Evolutionary conservation across 2,797 vertebrate species (phyloP).

Genomic region (Falco concolor): DNA sequence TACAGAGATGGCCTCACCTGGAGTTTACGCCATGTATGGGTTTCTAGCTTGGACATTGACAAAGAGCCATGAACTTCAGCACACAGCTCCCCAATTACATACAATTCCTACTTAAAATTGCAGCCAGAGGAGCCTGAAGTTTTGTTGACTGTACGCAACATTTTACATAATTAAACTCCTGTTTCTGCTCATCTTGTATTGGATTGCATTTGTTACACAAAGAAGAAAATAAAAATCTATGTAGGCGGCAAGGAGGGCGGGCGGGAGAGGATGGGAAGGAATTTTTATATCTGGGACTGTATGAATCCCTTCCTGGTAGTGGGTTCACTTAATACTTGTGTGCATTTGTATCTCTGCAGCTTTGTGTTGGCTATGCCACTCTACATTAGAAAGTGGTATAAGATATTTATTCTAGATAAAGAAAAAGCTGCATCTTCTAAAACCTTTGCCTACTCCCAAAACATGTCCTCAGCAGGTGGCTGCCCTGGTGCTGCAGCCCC

Average conservation of each 20-base stretch:
- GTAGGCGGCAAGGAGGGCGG: neutral
- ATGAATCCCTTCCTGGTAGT: accelerated
- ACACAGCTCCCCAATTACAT: accelerated
- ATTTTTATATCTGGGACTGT: neutral
- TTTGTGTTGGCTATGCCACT: too few species aligned
- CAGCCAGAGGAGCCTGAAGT: neutral
- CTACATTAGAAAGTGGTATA: accelerated
- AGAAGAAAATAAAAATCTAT: neutral
- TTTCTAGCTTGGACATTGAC: accelerated
- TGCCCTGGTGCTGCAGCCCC: too few species aligned
- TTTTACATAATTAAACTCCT: neutral
- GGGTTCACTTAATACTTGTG: neutral
- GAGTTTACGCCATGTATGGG: accelerated
- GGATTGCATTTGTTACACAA: neutral
- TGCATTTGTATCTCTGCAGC: neutral
- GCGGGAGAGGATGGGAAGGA: neutral
- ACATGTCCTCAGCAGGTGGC: accelerated
- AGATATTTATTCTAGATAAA: neutral
- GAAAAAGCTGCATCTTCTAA: neutral
- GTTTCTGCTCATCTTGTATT: neutral
- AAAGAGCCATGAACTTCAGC: neutral
- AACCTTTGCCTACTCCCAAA: neutral
- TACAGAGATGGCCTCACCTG: neutral
- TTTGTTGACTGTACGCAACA: accelerated
- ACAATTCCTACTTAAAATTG: neutral